Evolutionary conservation across 1,140 invertebrate genomes (phyloP).

Genomic region (Zeugodacus cucurbitae): DNA sequence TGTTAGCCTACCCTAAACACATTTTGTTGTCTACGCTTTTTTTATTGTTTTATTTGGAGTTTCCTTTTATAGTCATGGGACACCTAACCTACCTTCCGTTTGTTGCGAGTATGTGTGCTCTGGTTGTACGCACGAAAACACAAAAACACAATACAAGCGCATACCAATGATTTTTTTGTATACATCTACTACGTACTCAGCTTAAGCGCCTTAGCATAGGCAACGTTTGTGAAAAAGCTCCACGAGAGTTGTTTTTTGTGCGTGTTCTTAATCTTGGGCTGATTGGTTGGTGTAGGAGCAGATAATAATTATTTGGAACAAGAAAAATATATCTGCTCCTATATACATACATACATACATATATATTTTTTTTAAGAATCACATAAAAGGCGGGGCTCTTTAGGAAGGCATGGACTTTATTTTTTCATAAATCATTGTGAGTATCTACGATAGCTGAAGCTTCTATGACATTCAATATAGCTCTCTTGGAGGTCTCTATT

Average conservation of each 20-base stretch:
- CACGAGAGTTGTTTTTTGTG: not conserved
- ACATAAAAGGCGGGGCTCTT: no score
- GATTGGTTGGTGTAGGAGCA: not conserved
- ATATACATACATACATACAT: not conserved
- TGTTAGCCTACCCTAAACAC: not conserved
- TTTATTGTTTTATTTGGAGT: not conserved
- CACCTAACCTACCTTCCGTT: slow-evolving; percentile 18
- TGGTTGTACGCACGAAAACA: slow-evolving; percentile 1
- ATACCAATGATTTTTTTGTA: not conserved
- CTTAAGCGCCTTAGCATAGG: not conserved
- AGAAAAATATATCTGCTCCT: no score
- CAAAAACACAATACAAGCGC: not conserved
- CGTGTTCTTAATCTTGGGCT: not conserved
- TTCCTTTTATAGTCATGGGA: not conserved
- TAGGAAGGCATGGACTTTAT: no score
- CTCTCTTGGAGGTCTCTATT: no score
- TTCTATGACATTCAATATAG: no score
- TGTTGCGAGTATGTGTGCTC: not conserved
- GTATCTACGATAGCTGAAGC: no score
- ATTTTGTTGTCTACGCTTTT: not conserved
- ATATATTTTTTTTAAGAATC: no score
- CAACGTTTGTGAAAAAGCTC: not conserved
- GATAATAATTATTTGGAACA: not conserved
- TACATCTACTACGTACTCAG: not conserved
- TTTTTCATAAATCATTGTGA: no score